These are phyloP conservation scores for Diorhabda sublineata DNA, from an alignment of 1,140 invertebrate genomes.

Conservation along the genomic window DNA sequence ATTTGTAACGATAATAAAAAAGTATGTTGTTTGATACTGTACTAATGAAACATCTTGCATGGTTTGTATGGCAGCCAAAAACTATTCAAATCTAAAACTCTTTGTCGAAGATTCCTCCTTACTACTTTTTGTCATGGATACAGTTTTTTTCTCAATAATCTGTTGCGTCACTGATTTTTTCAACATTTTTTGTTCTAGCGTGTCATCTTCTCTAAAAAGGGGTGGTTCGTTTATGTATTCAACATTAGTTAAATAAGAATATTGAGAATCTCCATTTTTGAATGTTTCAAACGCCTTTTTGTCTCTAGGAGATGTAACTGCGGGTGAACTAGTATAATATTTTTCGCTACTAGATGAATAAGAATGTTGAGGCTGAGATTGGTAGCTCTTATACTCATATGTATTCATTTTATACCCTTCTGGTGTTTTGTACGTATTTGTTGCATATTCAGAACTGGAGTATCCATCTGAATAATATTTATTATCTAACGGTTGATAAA, in stretches of 20 bases:
- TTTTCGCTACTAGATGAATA: conserved; percentile 49
- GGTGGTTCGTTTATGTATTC: conserved; percentile 48
- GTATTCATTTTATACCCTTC: conserved; percentile 42
- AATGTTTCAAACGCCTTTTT: conserved; percentile 33
- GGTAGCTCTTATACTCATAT: conserved; percentile 42
- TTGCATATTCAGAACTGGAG: conserved; percentile 39
- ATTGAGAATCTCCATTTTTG: conserved; percentile 41
- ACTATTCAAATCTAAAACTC: conserved; percentile 49
- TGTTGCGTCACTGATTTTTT: conserved; percentile 54
- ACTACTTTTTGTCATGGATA: conserved; percentile 49
- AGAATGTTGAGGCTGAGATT: conserved; percentile 35
- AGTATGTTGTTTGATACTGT: no score
- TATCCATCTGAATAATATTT: conserved; percentile 32
- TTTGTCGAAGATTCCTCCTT: conserved; percentile 52
- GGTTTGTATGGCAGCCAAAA: neutral
- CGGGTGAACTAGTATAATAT: conserved; percentile 47
- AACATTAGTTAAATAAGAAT: conserved; percentile 44
- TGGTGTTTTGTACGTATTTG: conserved; percentile 42
- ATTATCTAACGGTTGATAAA: neutral
- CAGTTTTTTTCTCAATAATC: conserved; percentile 52
- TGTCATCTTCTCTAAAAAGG: conserved; percentile 46
- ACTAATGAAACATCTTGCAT: neutral
- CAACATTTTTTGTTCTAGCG: conserved; percentile 50
- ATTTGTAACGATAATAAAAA: no score
- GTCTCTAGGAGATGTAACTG: conserved; percentile 28